Conservation (phyloP, 2,113 vertebrate species). For the Gobiocypris rarus region DNA sequence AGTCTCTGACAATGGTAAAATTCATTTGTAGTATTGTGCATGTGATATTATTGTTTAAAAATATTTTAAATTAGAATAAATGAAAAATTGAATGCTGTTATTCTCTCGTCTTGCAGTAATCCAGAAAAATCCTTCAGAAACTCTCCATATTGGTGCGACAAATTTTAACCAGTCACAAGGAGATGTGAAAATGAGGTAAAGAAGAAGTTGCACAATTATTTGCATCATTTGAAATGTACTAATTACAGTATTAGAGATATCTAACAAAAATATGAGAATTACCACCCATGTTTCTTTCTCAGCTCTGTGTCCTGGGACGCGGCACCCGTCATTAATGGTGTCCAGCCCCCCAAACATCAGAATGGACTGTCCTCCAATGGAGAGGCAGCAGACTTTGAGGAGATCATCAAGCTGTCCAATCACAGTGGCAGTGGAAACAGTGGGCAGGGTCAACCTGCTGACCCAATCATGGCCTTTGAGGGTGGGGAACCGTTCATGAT, state of each 20-base stretch:
- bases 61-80: constrained; percentile 57
- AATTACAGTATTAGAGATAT: neutral
- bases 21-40: neutral
- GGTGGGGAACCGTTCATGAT: constrained; percentile 89
- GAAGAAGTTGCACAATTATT: neutral
- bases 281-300: constrained; percentile 10
- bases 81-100: neutral
- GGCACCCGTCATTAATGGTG: constrained; percentile 79
- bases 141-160: constrained; percentile 11
- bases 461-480: constrained; percentile 85
- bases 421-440: constrained; percentile 60
- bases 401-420: constrained; percentile 76
- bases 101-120: constrained; percentile 21
- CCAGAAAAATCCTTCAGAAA: constrained; percentile 40
- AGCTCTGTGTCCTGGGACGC: constrained; percentile 64
- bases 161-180: constrained; percentile 59
- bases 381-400: constrained; percentile 69
- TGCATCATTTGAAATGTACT: neutral
- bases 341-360: constrained; percentile 83
- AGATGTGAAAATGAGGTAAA: constrained; percentile 54
- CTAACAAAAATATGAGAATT: neutral
- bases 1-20: constrained; percentile 60
- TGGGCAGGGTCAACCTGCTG: constrained; percentile 65
- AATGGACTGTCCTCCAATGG: constrained; percentile 86
- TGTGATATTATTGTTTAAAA: neutral